Percentiles rank a stretch among this genome's conserved stretches.
phyloP scores from a whole-genome alignment of 2,888 invertebrate genomes.

The Eledona agricola region DNA sequence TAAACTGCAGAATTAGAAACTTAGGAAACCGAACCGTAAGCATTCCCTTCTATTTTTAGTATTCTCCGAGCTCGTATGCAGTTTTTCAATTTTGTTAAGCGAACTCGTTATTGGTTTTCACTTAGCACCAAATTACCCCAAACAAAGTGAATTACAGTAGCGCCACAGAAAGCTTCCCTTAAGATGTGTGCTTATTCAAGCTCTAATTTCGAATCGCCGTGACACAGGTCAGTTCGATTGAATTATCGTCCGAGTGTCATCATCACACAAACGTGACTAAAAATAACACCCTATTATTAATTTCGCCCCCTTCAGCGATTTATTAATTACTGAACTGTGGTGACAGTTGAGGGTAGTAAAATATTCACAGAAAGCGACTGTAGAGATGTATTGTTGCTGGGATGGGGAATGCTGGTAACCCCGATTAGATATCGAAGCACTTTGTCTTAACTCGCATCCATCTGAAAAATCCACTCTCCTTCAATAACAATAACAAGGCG shows the following conservation, averaged over 20 bases:
- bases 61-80: too few species aligned
- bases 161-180: too few species aligned
- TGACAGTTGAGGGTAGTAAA: slow-evolving; percentile 7
- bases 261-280: slow-evolving; percentile 3
- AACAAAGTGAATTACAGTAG: too few species aligned
- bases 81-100: too few species aligned
- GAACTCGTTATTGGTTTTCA: too few species aligned
- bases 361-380: slow-evolving; percentile 15
- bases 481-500: too few species aligned
- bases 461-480: too few species aligned
- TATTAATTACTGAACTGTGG: slow-evolving; percentile 14
- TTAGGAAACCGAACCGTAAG: slow-evolving; percentile 81
- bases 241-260: slow-evolving; percentile 18
- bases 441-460: slow-evolving; percentile 2
- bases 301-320: neutral
- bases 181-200: too few species aligned
- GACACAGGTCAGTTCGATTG: slow-evolving; percentile 21
- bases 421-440: slow-evolving; percentile 16
- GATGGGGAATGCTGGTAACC: slow-evolving; percentile 4
- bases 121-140: too few species aligned
- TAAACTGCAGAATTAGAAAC: slow-evolving; percentile 79
- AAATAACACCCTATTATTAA: slow-evolving; percentile 12
- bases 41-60: slow-evolving; percentile 17
- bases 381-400: slow-evolving; percentile 11
- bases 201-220: too few species aligned